A percentile compares a stretch with the other conserved stretches of the same genome.
Conservation (phyloP, 2,797 vertebrate species). For the Neosalanx taihuensis region DNA sequence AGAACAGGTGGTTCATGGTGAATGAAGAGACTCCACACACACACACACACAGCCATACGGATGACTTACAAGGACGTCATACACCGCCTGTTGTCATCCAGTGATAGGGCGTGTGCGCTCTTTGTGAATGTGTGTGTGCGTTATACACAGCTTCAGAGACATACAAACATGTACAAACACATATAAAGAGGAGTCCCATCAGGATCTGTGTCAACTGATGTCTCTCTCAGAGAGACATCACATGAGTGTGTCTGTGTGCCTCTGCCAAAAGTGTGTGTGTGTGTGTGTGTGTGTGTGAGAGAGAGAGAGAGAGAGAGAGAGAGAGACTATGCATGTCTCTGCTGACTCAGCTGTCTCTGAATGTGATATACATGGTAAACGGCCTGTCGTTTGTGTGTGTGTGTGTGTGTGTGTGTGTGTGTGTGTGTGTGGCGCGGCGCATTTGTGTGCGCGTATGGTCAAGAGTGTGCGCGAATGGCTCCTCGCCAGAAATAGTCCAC, state of each 20-base stretch:
- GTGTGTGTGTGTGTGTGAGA: slow-evolving; percentile 12
- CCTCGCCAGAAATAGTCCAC: slow-evolving; percentile 8
- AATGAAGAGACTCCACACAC: background rate
- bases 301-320: background rate
- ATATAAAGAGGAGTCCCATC: background rate
- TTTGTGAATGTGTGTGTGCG: background rate
- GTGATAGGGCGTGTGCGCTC: background rate
- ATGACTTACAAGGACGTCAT: background rate
- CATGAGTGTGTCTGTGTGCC: slow-evolving; percentile 9
- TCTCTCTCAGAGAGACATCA: background rate
- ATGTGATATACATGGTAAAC: background rate
- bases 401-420: background rate
- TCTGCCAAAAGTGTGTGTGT: background rate
- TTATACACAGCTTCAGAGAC: too few relatives aligned
- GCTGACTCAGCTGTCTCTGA: slow-evolving; percentile 43
- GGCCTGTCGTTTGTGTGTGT: slow-evolving; percentile 9
- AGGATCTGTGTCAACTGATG: background rate
- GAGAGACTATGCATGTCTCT: background rate
- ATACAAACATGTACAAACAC: too few relatives aligned
- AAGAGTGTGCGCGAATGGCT: slow-evolving; percentile 25
- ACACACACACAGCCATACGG: background rate
- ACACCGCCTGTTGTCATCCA: background rate
- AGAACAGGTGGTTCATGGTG: too few relatives aligned
- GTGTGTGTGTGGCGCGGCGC: too few relatives aligned
- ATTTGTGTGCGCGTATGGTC: background rate